Conservation (phyloP, 2,113 vertebrate genomes). For the Epinephelus moara region DNA sequence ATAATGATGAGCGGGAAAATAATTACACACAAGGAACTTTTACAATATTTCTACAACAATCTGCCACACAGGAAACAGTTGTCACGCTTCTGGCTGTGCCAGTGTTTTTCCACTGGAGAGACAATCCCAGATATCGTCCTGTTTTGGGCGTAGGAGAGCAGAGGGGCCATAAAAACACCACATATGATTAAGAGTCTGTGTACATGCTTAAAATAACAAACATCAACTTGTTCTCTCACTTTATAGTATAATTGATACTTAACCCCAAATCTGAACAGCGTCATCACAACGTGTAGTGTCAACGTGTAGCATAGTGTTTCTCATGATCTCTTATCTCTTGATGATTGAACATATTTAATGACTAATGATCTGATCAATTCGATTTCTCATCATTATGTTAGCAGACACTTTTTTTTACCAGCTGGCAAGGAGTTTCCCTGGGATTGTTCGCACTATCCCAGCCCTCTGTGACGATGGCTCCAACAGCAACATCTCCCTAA, state of each 20-base stretch:
- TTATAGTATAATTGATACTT: background rate
- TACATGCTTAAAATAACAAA: conserved; percentile 28
- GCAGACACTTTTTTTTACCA: background rate
- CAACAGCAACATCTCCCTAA: no score
- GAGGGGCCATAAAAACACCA: conserved; percentile 44
- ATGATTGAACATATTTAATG: background rate
- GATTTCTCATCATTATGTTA: background rate
- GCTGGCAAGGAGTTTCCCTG: no score
- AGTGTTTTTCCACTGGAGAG: conserved; percentile 65
- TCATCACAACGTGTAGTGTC: background rate
- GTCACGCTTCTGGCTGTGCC: conserved; percentile 58
- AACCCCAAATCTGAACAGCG: background rate
- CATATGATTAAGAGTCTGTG: conserved; percentile 39
- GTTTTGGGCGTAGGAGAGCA: conserved; percentile 36
- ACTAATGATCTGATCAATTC: background rate
- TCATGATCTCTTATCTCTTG: background rate
- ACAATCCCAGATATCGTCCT: conserved; percentile 51
- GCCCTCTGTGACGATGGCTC: background rate
- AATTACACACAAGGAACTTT: conserved; percentile 37
- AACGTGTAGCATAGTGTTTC: background rate
- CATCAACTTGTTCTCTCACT: background rate
- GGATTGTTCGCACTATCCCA: background rate
- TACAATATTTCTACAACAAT: conserved; percentile 55
- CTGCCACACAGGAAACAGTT: conserved; percentile 68
- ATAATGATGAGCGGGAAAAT: conserved; percentile 17